Conservation (phyloP, 2,888 invertebrate genomes). For the Hesperia comma region DNA sequence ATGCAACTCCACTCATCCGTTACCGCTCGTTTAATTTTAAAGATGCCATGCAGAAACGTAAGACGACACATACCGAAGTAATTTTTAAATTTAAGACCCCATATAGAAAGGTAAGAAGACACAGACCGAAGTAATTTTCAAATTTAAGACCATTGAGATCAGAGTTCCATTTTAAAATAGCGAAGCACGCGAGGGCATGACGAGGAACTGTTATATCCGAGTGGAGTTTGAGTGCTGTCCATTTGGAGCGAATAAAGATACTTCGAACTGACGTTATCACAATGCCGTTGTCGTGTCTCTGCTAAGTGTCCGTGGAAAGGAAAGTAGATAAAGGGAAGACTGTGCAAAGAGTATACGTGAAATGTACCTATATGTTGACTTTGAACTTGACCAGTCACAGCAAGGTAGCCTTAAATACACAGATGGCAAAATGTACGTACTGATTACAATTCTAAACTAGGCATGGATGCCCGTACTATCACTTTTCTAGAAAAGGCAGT, state of each 20-base stretch:
- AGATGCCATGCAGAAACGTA: neutral
- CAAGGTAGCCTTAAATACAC: too few relatives aligned
- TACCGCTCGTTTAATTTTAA: too few relatives aligned
- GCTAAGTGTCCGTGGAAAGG: conserved; percentile 45
- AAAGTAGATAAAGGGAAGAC: neutral
- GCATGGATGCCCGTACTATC: too few relatives aligned
- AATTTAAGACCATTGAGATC: neutral
- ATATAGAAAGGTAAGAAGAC: neutral
- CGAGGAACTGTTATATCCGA: conserved; percentile 42
- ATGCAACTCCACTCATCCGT: too few relatives aligned
- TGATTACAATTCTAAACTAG: too few relatives aligned
- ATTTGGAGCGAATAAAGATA: conserved; percentile 47
- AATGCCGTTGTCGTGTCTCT: conserved; percentile 44
- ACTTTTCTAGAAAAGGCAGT: too few relatives aligned
- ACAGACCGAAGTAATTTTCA: neutral
- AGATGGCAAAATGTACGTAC: too few relatives aligned
- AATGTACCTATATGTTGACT: neutral
- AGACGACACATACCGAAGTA: neutral
- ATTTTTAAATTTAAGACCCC: neutral
- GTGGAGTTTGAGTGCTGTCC: conserved; percentile 45
- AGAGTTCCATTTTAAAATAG: conserved; percentile 17
- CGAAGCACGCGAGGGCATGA: conserved; percentile 23
- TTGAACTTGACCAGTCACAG: neutral
- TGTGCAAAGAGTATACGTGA: neutral
- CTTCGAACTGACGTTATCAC: conserved; percentile 46